These are phyloP conservation scores for Mustela nigripes DNA, from an alignment of 2,113 vertebrate species.

Conservation along the genomic window DNA sequence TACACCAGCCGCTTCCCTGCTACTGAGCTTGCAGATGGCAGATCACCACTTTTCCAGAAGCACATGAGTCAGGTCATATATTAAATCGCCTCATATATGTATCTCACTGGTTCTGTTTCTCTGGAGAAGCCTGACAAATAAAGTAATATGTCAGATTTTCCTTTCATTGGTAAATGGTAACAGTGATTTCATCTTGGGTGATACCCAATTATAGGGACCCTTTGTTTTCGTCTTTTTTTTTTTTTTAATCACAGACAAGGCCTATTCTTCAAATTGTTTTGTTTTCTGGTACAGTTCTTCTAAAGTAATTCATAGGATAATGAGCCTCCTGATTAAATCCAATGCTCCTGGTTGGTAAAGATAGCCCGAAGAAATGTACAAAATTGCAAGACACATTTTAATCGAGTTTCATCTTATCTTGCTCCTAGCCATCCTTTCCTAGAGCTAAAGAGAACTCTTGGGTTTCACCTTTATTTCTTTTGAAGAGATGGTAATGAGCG, in stretches of 20 bases:
- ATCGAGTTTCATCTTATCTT: conserved; percentile 48
- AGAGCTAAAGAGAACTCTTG: background rate
- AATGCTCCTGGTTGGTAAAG: background rate
- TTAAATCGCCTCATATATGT: background rate
- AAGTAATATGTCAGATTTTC: background rate
- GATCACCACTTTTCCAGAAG: background rate
- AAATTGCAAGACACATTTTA: conserved; percentile 25
- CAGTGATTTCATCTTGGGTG: conserved; percentile 31
- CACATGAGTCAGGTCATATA: background rate
- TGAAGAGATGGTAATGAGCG: background rate
- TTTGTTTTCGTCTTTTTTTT: background rate
- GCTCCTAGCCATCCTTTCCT: background rate
- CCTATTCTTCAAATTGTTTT: conserved; percentile 46
- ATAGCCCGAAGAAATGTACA: background rate
- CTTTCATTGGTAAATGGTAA: conserved; percentile 1
- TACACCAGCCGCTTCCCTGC: background rate
- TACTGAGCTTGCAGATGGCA: background rate
- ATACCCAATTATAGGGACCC: background rate
- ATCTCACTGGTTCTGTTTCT: background rate
- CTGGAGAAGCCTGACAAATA: background rate
- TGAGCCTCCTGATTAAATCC: conserved; percentile 34
- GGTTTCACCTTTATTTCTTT: conserved; percentile 54
- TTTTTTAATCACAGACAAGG: conserved; percentile 8
- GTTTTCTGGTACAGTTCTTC: background rate
- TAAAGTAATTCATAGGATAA: background rate